Percentiles rank a stretch among this genome's conserved stretches.
phyloP scores from a whole-genome alignment of 2,797 vertebrate genomes.

The Taenioides sp. region DNA sequence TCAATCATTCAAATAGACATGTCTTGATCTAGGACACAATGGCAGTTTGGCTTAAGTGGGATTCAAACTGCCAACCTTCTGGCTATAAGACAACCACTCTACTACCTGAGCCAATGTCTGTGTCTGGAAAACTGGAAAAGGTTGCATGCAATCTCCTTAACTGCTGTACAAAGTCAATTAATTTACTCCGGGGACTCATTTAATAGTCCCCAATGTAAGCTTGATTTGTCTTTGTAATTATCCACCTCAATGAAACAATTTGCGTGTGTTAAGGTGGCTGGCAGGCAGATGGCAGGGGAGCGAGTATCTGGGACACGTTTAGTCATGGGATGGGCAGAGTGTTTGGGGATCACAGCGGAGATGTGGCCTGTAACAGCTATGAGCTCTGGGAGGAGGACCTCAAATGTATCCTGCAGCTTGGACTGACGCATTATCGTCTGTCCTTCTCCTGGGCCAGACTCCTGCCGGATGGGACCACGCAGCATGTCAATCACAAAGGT shows the following conservation, averaged over 20 bases:
- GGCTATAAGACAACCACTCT: not conserved
- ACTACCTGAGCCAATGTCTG: not conserved
- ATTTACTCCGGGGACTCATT: not conserved
- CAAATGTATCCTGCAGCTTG: constrained; percentile 92
- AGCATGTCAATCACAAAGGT: constrained; percentile 92
- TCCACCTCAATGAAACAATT: constrained; percentile 24
- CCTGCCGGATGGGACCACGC: constrained; percentile 90
- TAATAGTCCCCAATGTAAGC: constrained; percentile 18
- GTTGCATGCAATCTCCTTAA: not conserved
- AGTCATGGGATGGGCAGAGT: constrained; percentile 85
- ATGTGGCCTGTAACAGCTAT: constrained; percentile 93
- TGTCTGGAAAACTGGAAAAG: not conserved
- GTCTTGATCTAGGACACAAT: not conserved
- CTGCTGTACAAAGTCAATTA: not conserved
- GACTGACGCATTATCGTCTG: constrained; percentile 93
- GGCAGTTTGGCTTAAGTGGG: not conserved
- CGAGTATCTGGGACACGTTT: constrained; percentile 92
- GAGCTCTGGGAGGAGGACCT: constrained; percentile 93
- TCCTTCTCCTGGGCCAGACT: constrained; percentile 96
- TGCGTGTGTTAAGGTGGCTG: constrained; percentile 83
- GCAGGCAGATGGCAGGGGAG: constrained; percentile 86
- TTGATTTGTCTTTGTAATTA: constrained; percentile 19
- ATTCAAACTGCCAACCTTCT: not conserved
- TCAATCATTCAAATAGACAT: not conserved
- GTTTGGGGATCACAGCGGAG: constrained; percentile 87